Base-by-base conservation (phyloP, 2,888 invertebrate species). In the Phyto melanocephala region DNA sequence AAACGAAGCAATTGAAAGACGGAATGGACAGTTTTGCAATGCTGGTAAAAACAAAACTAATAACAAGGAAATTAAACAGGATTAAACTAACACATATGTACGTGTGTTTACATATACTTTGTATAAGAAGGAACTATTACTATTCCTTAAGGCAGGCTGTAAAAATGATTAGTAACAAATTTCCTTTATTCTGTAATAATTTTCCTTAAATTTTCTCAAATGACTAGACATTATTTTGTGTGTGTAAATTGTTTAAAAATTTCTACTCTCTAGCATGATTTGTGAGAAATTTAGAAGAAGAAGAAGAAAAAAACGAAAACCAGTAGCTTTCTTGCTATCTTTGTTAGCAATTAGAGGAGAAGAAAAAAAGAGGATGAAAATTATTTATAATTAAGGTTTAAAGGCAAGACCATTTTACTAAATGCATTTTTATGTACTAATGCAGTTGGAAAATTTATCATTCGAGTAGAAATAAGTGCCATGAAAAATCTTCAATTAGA, bases 361-460 rank as follows among this genome's bases (percentile, higher is more conserved):
- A n/a, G 58, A 67, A 62, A 42, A 52, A 62, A 68, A 50, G 60
- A 28, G 28, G 28, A 28, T 28, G 28, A 63, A 78, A 63, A 78
- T 78, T 78, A 56, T 79, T 82, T 82, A 67, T 76, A 82, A 82
- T 82, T 82, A 75, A 75, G 75, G 67, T 70, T 62, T 70, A 50
- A 70, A 74, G 37, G 47, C 50, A 56, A 72, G 62, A 76, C 24
- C 70, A 62, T 28, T 28, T 40, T n/a, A 4, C 3, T 76, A 82
- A 82, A 82, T 82, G 82, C 79, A 82, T 65, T 82, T 68, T 67
- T n/a, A 11, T 24, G 42, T 72, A 33, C 71, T 79, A 82, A 82
- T 82, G 81, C 81, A 75, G 75, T 82, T 82, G 58, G 28, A 20
- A 75, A 79, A 75, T 78, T 81, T 78, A 78, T 78, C 71, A 78